phyloP scores from a whole-genome alignment of 2,797 vertebrate species.

The Falco novaeseelandiae region DNA sequence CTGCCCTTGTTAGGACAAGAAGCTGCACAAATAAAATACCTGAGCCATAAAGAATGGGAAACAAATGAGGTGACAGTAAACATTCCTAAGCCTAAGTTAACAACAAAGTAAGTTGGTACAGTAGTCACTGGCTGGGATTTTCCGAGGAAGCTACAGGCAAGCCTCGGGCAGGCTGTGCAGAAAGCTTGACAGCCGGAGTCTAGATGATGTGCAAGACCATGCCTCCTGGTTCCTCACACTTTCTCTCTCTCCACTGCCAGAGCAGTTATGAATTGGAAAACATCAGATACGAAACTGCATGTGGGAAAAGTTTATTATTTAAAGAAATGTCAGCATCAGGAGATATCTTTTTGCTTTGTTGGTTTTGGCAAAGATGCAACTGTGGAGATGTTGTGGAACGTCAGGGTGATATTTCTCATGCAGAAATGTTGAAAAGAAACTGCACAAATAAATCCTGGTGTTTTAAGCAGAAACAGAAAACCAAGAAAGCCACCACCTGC shows the following conservation, averaged over 20 bases:
- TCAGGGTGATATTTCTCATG: neutral
- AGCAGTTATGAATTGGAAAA: neutral
- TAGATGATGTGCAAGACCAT: neutral
- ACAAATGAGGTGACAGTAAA: neutral
- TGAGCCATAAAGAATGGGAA: neutral
- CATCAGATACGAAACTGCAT: neutral
- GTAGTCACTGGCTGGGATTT: neutral
- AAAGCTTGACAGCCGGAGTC: neutral
- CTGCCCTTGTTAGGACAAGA: neutral
- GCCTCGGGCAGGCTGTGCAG: neutral
- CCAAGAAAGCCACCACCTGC: neutral
- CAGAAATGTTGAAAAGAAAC: neutral
- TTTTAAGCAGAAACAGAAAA: neutral
- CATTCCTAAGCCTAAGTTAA: neutral
- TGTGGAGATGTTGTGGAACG: neutral
- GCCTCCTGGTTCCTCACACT: neutral
- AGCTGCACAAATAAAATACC: fast-evolving
- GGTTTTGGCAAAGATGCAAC: neutral
- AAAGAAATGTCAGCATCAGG: neutral
- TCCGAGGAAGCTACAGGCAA: neutral
- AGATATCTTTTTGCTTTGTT: neutral
- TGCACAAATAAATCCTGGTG: neutral
- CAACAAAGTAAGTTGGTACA: neutral
- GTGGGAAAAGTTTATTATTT: neutral
- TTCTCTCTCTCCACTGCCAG: neutral